phyloP scores from a whole-genome alignment of 2,888 invertebrate genomes.

The Eretmocerus hayati region DNA sequence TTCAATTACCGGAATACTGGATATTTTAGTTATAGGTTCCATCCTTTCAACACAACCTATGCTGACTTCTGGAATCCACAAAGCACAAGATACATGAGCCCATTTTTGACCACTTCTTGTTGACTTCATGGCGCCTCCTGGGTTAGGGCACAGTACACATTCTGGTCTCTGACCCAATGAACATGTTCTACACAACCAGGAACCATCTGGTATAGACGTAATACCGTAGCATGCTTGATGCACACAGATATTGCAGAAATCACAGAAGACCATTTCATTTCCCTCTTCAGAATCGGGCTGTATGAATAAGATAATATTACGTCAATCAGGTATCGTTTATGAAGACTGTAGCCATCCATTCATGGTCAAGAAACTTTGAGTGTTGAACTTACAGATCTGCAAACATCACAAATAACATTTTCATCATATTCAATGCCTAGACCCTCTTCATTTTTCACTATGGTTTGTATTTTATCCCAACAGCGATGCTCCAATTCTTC shows the following conservation, averaged over 20 bases:
- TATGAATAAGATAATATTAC: conserved; percentile 18
- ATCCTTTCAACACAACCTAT: conserved; percentile 96
- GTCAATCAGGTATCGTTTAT: conserved; percentile 1
- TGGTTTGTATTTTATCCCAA: conserved; percentile 88
- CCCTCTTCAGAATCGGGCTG: conserved; percentile 93
- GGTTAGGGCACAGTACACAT: conserved; percentile 94
- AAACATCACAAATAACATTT: conserved; percentile 98
- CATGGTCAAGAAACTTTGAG: too few relatives aligned
- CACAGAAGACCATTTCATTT: conserved; percentile 99
- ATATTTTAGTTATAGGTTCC: conserved; percentile 98
- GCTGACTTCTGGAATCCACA: conserved; percentile 98
- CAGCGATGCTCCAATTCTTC: conserved; percentile 89
- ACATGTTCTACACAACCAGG: conserved; percentile 95
- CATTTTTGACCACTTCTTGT: conserved; percentile 91
- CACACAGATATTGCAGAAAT: conserved; percentile 98
- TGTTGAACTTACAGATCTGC: conserved; percentile 69
- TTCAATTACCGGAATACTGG: conserved; percentile 81
- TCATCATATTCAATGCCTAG: conserved; percentile 96
- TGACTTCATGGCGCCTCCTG: conserved; percentile 97
- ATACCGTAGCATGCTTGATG: conserved; percentile 99
- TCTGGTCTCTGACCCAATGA: conserved; percentile 80
- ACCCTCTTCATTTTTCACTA: conserved; percentile 85
- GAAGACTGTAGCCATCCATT: too few relatives aligned
- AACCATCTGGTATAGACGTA: conserved; percentile 85
- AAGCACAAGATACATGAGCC: conserved; percentile 97